Evolutionary conservation across 2,888 invertebrate species (phyloP), one percentile per base, ranked within the genome.

Genomic region (Andrena praecox): DNA sequence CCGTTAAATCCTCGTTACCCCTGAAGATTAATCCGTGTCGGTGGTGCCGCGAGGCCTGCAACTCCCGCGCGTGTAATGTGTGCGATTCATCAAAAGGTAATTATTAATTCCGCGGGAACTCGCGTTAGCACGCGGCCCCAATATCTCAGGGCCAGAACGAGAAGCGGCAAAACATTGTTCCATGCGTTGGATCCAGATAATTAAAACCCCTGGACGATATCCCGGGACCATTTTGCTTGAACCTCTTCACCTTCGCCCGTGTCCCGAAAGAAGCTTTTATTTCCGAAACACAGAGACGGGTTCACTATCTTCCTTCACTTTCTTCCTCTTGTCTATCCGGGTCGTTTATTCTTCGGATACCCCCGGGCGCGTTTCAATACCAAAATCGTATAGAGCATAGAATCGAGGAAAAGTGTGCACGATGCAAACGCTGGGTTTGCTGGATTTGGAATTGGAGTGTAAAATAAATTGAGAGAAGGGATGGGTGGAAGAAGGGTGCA

Each of bases 1-100:
- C 82, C 81, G 87, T 88, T 88, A 87, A 85, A 88, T 88, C 80
- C 88, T 88, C 88, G 86, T 88, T 88, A 88, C 80, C 81, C 72
- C 85, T 42, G 73, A 77, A 87, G 87, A 88, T 88, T 88, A 88
- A 88, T 88, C 81, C 83, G 73, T 64, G 74, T 74, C 50, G 77
- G 62, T 52, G 72, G 62, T 48, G 82, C 67, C 29, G 56, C 69
- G 75, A 60, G 35, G 31, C 70, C 29, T 35, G 62, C 24, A 73
- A 80, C 80, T 86, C 80, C 80, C 77, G 20, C 71, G 54, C 67
- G 77, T 62, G 59, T 76, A 76, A 83, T 80, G 67, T 76, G 77
- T 64, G 70, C 75, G 27, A 85, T 82, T 82, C 82, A 80, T 85
- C 82, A 82, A 85, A 82, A 77, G 70, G 67, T 75, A 72, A 75